A percentile compares a stretch with the other conserved stretches of the same genome.
Evolutionary conservation across 2,113 vertebrate species (phyloP).

Genomic region (Agapornis roseicollis): DNA sequence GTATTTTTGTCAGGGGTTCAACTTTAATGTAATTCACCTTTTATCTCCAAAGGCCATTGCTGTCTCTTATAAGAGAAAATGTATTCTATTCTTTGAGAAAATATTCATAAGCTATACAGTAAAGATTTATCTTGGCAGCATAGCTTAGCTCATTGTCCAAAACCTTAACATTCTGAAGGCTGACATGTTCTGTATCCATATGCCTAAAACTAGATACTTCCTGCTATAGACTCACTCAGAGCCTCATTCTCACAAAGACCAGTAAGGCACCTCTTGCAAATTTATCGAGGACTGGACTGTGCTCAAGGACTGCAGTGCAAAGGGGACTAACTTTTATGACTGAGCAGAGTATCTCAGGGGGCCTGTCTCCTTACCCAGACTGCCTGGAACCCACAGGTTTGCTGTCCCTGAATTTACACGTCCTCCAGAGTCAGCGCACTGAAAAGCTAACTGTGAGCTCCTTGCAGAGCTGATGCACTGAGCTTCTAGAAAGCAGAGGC

Average conservation of each 20-base stretch:
- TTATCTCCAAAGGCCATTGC: constrained; percentile 9
- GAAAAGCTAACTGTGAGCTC: background rate
- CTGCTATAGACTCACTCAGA: background rate
- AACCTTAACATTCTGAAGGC: background rate
- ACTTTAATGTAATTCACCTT: constrained; percentile 32
- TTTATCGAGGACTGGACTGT: background rate
- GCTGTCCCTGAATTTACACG: background rate
- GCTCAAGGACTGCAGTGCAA: background rate
- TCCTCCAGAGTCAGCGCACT: background rate
- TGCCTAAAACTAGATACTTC: constrained; percentile 10
- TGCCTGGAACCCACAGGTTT: background rate
- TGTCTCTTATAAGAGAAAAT: background rate
- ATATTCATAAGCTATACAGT: background rate
- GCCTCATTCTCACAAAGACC: background rate
- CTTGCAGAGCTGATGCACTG: background rate
- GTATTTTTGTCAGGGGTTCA: constrained; percentile 24
- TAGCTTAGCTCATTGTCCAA: constrained; percentile 8
- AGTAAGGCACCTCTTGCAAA: background rate
- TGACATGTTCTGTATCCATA: background rate
- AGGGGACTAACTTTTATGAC: background rate
- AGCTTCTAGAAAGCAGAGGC: background rate
- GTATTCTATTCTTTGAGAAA: constrained; percentile 7
- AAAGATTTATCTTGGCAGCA: constrained; percentile 24
- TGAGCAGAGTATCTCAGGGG: background rate
- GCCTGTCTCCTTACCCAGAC: background rate